phyloP scores from a whole-genome alignment of 2,888 invertebrate genomes.

The Molorchus minor region DNA sequence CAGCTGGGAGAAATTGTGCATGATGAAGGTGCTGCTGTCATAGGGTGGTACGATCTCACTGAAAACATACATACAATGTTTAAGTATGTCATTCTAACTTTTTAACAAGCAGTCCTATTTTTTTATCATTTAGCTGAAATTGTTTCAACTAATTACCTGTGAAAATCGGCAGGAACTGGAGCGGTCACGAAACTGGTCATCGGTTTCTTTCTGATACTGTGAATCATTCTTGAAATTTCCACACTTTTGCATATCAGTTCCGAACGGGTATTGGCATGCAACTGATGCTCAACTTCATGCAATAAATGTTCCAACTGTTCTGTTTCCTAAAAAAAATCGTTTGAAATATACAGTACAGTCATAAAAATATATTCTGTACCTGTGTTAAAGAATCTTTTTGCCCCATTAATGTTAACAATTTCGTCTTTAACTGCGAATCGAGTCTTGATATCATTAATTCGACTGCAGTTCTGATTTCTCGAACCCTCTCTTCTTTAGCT shows the following conservation, averaged over 20 bases:
- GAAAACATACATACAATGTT: too few species aligned
- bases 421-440: conserved; percentile 89
- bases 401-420: conserved; percentile 86
- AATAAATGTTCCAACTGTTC: conserved; percentile 87
- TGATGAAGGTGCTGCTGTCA: conserved; percentile 87
- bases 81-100: too few species aligned
- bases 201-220: conserved; percentile 86
- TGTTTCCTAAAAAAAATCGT: conserved; percentile 69
- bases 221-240: conserved; percentile 82
- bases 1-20: conserved; percentile 85
- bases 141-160: conserved; percentile 70
- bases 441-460: conserved; percentile 92
- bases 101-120: neutral
- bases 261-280: conserved; percentile 81
- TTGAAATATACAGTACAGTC: conserved; percentile 22
- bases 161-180: conserved; percentile 90
- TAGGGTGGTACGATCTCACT: conserved; percentile 94
- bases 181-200: conserved; percentile 90
- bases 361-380: conserved; percentile 28
- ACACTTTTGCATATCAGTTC: conserved; percentile 84
- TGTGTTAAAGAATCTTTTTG: conserved; percentile 87
- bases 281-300: conserved; percentile 83
- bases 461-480: conserved; percentile 92
- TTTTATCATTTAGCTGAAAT: too few species aligned
- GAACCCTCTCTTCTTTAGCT: conserved; percentile 91